These are phyloP conservation scores for Agrilus cyanescens DNA, from an alignment of 2,888 invertebrate genomes.

Conservation along the genomic window DNA sequence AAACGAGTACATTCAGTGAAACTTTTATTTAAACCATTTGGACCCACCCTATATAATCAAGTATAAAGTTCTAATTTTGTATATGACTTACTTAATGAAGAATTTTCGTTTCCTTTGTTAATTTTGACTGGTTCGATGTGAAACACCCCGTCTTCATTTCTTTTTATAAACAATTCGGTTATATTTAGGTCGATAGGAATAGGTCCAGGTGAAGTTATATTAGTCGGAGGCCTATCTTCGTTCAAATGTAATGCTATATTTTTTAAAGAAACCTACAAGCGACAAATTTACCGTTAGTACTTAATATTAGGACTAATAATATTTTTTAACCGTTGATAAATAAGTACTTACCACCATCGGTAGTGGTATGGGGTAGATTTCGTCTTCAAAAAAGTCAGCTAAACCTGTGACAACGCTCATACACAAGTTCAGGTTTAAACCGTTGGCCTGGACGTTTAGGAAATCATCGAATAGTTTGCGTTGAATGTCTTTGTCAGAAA, in stretches of 20 bases:
- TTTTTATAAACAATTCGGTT: constrained; percentile 54
- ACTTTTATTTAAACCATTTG: too few species aligned
- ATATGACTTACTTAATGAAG: constrained; percentile 14
- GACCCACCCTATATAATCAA: not conserved
- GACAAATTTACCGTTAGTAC: constrained; percentile 7
- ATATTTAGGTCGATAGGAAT: constrained; percentile 67
- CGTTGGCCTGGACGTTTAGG: constrained; percentile 51
- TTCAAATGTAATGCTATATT: constrained; percentile 63
- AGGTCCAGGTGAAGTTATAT: constrained; percentile 71
- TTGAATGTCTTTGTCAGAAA: constrained; percentile 35
- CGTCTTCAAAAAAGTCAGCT: constrained; percentile 78
- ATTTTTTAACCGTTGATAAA: not conserved
- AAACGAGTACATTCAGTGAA: too few species aligned
- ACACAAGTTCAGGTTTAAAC: constrained; percentile 55
- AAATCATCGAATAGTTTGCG: constrained; percentile 39
- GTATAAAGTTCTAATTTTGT: not conserved
- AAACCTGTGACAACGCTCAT: constrained; percentile 76
- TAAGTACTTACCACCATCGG: constrained; percentile 57
- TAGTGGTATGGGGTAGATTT: constrained; percentile 66
- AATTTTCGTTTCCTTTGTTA: constrained; percentile 7
- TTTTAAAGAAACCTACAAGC: constrained; percentile 54
- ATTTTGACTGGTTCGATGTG: constrained; percentile 47
- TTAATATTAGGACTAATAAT: not conserved
- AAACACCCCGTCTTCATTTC: constrained; percentile 63
- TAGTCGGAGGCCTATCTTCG: constrained; percentile 73